phyloP scores from a whole-genome alignment of 2,888 invertebrate species.

The Xylota segnis region DNA sequence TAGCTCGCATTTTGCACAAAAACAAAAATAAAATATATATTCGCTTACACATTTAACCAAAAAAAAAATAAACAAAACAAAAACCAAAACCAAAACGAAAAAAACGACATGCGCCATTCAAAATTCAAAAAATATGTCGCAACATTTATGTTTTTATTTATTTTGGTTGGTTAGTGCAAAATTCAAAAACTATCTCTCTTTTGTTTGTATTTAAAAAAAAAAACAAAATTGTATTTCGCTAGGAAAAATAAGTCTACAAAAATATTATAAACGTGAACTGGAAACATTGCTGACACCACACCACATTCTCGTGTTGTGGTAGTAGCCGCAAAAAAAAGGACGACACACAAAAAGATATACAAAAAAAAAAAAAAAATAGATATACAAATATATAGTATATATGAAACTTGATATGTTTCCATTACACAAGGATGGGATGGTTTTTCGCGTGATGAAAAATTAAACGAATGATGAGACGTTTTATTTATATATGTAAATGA shows the following conservation, averaged over 20 bases:
- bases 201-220: slow-evolving; percentile 14
- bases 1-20: slow-evolving; percentile 32
- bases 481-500: slow-evolving; percentile 59
- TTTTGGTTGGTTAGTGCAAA: slow-evolving; percentile 66
- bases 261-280: slow-evolving; percentile 50
- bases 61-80: slow-evolving; percentile 16
- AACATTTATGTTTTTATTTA: slow-evolving; percentile 59
- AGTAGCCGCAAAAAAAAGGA: slow-evolving; percentile 57
- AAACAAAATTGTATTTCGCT: slow-evolving; percentile 17
- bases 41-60: slow-evolving; percentile 55
- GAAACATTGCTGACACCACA: slow-evolving; percentile 59
- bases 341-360: slow-evolving; percentile 62
- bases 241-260: slow-evolving; percentile 14
- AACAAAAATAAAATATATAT: slow-evolving; percentile 37
- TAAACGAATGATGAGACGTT: slow-evolving; percentile 72
- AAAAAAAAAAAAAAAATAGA: slow-evolving; percentile 36
- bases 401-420: slow-evolving; percentile 54
- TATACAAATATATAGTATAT: background rate
- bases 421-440: slow-evolving; percentile 76
- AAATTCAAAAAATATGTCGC: slow-evolving; percentile 76
- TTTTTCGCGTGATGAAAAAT: slow-evolving; percentile 76
- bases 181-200: slow-evolving; percentile 53
- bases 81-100: no score
- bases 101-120: slow-evolving; percentile 74
- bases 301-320: slow-evolving; percentile 27